A percentile compares a stretch with the other conserved stretches of the same genome.
Evolutionary conservation across 1,140 invertebrate species (phyloP).

Genomic region (Leptinotarsa defecta): DNA sequence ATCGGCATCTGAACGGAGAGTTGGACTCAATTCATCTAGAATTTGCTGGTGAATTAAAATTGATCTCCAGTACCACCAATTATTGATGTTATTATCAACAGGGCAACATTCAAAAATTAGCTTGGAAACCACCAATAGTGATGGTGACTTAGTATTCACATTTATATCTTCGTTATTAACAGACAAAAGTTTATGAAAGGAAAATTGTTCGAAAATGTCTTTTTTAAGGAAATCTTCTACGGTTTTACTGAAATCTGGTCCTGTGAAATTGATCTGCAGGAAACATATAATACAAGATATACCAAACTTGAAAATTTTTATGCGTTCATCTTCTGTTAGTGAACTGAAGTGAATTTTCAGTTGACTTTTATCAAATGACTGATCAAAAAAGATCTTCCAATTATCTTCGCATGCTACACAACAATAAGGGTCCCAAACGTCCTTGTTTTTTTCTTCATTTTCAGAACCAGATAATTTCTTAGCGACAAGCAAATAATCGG

Average conservation of each 20-base stretch:
- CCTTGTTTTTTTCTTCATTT: conserved; percentile 5
- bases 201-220: conserved; percentile 54
- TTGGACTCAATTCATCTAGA: conserved; percentile 72
- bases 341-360: conserved; percentile 34
- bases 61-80: conserved; percentile 77
- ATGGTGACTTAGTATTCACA: conserved; percentile 66
- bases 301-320: conserved; percentile 54
- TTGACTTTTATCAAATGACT: conserved; percentile 32
- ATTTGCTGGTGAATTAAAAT: conserved; percentile 75
- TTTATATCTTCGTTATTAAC: conserved; percentile 67
- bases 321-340: conserved; percentile 32
- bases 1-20: conserved; percentile 67
- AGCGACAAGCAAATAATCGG: too few relatives aligned
- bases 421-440: conserved; percentile 8
- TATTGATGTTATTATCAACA: conserved; percentile 45
- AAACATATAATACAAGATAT: conserved; percentile 71
- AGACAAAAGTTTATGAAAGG: conserved; percentile 58
- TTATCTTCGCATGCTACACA: conserved; percentile 30
- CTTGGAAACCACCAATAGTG: conserved; percentile 67
- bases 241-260: conserved; percentile 62
- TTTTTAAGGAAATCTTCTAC: conserved; percentile 57
- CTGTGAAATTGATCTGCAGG: conserved; percentile 81
- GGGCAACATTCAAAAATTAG: conserved; percentile 64
- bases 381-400: conserved; percentile 39
- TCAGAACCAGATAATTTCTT: too few relatives aligned